Base-by-base conservation (phyloP, 2,797 vertebrate genomes). In the Halcyon badia region DNA sequence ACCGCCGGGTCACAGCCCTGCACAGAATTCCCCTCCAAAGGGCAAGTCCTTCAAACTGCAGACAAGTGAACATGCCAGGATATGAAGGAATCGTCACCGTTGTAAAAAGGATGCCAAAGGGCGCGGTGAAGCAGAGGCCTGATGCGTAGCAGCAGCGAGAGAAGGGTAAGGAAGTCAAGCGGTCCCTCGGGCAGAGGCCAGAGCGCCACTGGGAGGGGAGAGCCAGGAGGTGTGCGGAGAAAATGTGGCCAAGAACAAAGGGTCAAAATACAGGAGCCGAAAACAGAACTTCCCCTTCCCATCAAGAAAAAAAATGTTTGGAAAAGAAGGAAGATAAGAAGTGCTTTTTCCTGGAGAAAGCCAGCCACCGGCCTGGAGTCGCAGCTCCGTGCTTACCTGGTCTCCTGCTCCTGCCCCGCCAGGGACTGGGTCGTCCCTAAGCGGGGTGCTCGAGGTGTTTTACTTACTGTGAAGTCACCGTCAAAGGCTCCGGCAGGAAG, bases 101-200 rank as follows among this genome's bases (percentile, higher is more conserved):
- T 5, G 28, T 6, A 22, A 42, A 73, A 35, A 5, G 0, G 3
- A 5, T 28, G 73, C 49, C 24, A 60, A 16, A 1, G 41, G 79
- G 83, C 93, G 51, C 2, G 66, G 87, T 6, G 68, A 83, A 72
- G 94, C 93, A 73, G 77, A 83, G 91, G 92, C 11, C 91, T 83
- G 89, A 89, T 93, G 92, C 78, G 8, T 10, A 68, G 87, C 91
- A 90, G 91, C 92, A 84, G 79, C 3, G 94, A 97, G 96, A 97
- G 95, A 97, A 96, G 83, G 97, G 94, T 87, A 96, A 97, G 94
- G 96, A 97, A 95, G 95, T 83, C 96, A 96, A 97, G 87, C 17
- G 15, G 65, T 78, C 93, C 94, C 77, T 6, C 91, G 37, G 89
- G 4, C 91, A 92, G 88, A 97, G 94, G 89, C 92, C 90, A 90